A percentile compares a stretch with the other conserved stretches of the same genome.
Evolutionary conservation across 2,113 vertebrate genomes (phyloP).

Genomic region (Oceanodroma tethys): DNA sequence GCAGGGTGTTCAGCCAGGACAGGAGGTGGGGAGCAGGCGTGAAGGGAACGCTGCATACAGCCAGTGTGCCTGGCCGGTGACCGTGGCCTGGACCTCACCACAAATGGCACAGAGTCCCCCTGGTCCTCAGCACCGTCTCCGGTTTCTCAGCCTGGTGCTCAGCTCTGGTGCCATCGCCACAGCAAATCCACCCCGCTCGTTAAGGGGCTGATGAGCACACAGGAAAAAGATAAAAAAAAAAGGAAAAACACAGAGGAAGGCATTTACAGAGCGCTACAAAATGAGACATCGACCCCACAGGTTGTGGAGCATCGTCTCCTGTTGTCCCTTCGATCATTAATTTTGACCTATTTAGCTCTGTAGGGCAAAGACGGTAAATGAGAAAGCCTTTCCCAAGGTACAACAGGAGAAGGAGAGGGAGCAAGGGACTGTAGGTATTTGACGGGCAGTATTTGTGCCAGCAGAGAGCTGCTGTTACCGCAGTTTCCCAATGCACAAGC

Average conservation of each 20-base stretch:
- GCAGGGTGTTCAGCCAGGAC: not conserved
- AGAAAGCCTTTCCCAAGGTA: not conserved
- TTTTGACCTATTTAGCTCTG: not conserved
- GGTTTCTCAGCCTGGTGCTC: not conserved
- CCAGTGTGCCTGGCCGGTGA: accelerated
- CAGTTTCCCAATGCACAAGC: not conserved
- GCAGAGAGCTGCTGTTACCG: not conserved
- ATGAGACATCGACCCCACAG: not conserved
- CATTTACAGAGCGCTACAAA: not conserved
- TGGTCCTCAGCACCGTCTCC: accelerated
- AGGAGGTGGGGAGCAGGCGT: not conserved
- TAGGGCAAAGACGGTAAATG: not conserved
- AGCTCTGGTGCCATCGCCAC: not conserved
- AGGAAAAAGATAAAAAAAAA: not conserved
- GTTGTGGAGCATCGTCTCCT: not conserved
- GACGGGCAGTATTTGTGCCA: not conserved
- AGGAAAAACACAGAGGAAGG: not conserved
- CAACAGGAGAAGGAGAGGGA: not conserved
- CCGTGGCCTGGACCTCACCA: not conserved
- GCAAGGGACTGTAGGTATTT: accelerated
- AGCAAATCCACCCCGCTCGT: not conserved
- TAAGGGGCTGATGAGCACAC: not conserved
- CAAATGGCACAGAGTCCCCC: not conserved
- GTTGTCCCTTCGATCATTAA: not conserved
- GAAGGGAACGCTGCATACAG: not conserved